Evolutionary conservation across 2,113 vertebrate genomes (phyloP), one percentile per base, ranked within the genome.

Genomic region (Grantiella picta): DNA sequence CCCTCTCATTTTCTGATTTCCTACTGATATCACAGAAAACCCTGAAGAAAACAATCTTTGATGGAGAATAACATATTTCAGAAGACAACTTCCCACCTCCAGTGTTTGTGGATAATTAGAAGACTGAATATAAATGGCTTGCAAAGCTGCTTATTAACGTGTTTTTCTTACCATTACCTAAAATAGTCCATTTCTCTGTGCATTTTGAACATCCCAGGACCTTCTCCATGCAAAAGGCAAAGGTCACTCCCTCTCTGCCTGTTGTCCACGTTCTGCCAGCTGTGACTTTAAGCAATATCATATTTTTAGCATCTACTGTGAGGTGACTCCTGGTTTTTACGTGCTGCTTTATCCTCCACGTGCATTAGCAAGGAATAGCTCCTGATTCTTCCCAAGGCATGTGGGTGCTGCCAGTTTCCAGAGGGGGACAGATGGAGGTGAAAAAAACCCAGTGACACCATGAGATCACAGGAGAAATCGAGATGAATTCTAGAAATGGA

Each of bases 1-100:
- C 35, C 57, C 53, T 91, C 91, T 96, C 88, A 82, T 96, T 97
- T 96, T 92, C 95, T 71, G 87, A 86, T 96, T 97, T 95, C 92
- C 94, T 42, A 84, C 92, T 83, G 92, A 75, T 90, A 93, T 85
- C 91, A 95, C 65, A 95, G 95, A 93, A 94, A 95, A 69, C 80
- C 76, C 90, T 66, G 63, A 92, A 76, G 85, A 93, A 96, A 90
- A 63, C 63, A 89, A 45, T n/a, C 82, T 96, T 95, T 97, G 95
- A 95, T 90, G 87, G 75, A 81, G 75, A 95, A 69, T 70, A 93
- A 77, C 68, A 33, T 66, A 79, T 97, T 93, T 96, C 95, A 93
- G 91, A 94, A 71, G 93, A 75, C 64, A 59, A 64, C 56, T 92
- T 94, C 68, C 79, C 76, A 92, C 88, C 56, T 95, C 70, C 60